These are phyloP conservation scores for Chionomys nivalis DNA, from an alignment of 2,113 vertebrate species.

Conservation along the genomic window DNA sequence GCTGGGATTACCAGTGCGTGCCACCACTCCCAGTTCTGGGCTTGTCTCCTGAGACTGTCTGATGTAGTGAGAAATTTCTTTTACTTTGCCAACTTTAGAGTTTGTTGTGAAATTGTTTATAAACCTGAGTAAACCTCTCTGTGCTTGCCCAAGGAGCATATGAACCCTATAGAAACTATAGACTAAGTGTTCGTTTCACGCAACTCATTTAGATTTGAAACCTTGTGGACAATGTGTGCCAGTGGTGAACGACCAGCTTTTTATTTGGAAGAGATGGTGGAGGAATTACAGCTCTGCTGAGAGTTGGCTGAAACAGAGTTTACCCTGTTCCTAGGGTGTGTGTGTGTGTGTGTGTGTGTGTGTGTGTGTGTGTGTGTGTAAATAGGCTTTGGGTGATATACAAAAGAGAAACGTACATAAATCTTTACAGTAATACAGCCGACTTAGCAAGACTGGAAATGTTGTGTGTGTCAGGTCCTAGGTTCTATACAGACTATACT, in stretches of 20 bases:
- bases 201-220: background rate
- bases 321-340: background rate
- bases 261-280: background rate
- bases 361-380: background rate
- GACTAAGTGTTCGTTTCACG: background rate
- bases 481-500: background rate
- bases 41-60: background rate
- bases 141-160: background rate
- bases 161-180: background rate
- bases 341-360: background rate
- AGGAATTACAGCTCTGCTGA: background rate
- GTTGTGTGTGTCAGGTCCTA: background rate
- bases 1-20: background rate
- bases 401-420: background rate
- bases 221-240: background rate
- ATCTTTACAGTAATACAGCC: background rate
- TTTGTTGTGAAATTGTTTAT: background rate
- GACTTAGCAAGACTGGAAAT: background rate
- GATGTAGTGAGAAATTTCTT: background rate
- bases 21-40: background rate
- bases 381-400: background rate
- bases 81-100: background rate
- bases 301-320: background rate
- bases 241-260: background rate
- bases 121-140: background rate